These are phyloP conservation scores for Melanophora roralis DNA, from an alignment of 2,888 invertebrate genomes.

Conservation along the genomic window DNA sequence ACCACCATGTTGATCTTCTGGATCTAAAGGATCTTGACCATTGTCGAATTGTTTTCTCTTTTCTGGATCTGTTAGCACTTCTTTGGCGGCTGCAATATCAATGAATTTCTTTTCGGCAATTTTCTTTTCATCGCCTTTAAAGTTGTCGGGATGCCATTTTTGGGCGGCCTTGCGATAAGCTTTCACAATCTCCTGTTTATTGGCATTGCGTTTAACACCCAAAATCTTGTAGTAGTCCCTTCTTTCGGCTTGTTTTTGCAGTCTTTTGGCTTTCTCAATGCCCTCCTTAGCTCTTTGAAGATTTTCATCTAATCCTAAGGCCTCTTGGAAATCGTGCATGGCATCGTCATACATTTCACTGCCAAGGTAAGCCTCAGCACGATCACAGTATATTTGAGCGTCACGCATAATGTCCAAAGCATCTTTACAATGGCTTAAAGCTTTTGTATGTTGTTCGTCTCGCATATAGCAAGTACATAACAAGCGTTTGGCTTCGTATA, in stretches of 20 bases:
- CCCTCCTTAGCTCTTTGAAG: conserved; percentile 92
- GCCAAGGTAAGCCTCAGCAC: conserved; percentile 93
- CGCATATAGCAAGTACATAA: conserved; percentile 87
- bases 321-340: conserved; percentile 90
- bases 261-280: conserved; percentile 89
- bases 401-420: conserved; percentile 88
- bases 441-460: conserved; percentile 85
- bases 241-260: conserved; percentile 94
- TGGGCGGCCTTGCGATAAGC: conserved; percentile 98
- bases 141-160: conserved; percentile 99
- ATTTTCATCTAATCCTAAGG: conserved; percentile 88
- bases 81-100: conserved; percentile 99
- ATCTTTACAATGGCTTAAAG: conserved; percentile 86
- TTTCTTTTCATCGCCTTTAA: conserved; percentile 92
- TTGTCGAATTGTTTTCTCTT: conserved; percentile 95
- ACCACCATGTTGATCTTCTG: conserved; percentile 84
- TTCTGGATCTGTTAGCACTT: conserved; percentile 91
- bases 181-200: conserved; percentile 94
- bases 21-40: conserved; percentile 98
- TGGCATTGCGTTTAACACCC: conserved; percentile 92
- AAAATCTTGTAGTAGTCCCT: conserved; percentile 94
- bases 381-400: conserved; percentile 89
- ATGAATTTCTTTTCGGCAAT: conserved; percentile 98
- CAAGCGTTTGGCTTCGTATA: conserved; percentile 85
- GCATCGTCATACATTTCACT: conserved; percentile 97